Evolutionary conservation across 35 echinoderm and acorn worm species (phyloP).

Genomic region (Lytechinus variegatus): DNA sequence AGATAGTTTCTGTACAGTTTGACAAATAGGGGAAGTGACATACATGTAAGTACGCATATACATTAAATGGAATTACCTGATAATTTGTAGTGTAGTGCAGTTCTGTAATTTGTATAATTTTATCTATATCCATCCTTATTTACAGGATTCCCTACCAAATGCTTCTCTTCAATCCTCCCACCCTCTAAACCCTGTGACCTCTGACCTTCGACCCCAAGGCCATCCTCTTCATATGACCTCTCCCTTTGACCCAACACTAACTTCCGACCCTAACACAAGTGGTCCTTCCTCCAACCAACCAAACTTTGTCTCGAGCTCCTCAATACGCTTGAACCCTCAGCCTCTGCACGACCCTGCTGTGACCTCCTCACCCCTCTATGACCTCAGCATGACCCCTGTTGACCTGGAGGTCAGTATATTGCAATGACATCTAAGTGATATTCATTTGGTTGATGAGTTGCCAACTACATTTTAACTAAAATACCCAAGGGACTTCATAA

Average conservation of each 20-base stretch:
- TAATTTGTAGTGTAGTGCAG: too few species aligned
- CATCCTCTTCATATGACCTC: background rate
- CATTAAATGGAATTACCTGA: too few species aligned
- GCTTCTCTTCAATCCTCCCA: background rate
- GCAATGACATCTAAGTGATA: background rate
- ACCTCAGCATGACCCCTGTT: conserved; percentile 30
- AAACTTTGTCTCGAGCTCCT: background rate
- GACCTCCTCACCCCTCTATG: conserved; percentile 20
- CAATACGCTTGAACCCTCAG: background rate
- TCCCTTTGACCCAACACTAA: background rate
- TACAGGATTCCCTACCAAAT: background rate
- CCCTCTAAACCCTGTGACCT: background rate
- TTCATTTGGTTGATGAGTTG: background rate
- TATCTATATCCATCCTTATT: background rate
- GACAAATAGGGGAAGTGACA: too few species aligned
- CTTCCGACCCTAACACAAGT: background rate
- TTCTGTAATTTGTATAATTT: background rate
- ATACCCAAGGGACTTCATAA: too few species aligned
- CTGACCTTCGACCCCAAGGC: background rate
- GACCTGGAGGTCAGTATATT: conserved; percentile 10
- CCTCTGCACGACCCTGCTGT: background rate
- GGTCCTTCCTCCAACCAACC: background rate
- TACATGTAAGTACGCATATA: too few species aligned
- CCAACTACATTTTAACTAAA: too few species aligned
- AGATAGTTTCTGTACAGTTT: too few species aligned